Evolutionary conservation across 1,140 invertebrate genomes (phyloP).

Genomic region (Acromyrmex heyeri): DNA sequence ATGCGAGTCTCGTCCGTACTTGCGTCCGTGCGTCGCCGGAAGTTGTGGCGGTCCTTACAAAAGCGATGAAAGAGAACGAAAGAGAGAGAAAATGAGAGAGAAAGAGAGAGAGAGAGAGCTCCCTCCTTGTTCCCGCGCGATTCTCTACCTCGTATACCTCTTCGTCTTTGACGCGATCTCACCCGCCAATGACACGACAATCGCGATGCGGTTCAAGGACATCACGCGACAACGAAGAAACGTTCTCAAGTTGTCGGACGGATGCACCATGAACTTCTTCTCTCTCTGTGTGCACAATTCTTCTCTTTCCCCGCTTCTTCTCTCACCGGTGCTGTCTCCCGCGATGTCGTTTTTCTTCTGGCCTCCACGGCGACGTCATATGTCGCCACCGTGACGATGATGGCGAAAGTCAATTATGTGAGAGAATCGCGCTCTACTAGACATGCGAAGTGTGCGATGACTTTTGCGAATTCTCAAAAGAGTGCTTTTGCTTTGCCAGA

Average conservation of each 20-base stretch:
- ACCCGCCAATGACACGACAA: slow-evolving; percentile 63
- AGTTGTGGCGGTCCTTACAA: slow-evolving; percentile 71
- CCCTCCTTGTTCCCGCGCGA: neutral
- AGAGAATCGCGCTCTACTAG: slow-evolving; percentile 13
- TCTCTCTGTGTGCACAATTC: neutral
- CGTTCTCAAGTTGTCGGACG: slow-evolving; percentile 26
- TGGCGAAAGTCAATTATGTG: slow-evolving; percentile 67
- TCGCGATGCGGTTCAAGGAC: slow-evolving; percentile 69
- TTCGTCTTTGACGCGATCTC: slow-evolving; percentile 62
- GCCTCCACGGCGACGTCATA: neutral
- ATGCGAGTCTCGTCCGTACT: slow-evolving; percentile 71
- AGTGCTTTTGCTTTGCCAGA: neutral
- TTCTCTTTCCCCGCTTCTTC: neutral
- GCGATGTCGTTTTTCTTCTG: slow-evolving; percentile 16
- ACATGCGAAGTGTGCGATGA: neutral
- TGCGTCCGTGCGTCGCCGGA: slow-evolving; percentile 70
- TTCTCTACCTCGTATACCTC: neutral
- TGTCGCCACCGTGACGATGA: slow-evolving; percentile 25
- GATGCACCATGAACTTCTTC: slow-evolving; percentile 39
- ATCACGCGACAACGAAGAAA: slow-evolving; percentile 35
- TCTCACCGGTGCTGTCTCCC: slow-evolving; percentile 7
- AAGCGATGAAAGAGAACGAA: slow-evolving; percentile 43
- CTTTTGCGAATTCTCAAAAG: neutral
- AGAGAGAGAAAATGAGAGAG: neutral
- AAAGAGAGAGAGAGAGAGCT: neutral